Conservation (phyloP, 1,140 invertebrate genomes). For the Philotrypesis tridentata region DNA sequence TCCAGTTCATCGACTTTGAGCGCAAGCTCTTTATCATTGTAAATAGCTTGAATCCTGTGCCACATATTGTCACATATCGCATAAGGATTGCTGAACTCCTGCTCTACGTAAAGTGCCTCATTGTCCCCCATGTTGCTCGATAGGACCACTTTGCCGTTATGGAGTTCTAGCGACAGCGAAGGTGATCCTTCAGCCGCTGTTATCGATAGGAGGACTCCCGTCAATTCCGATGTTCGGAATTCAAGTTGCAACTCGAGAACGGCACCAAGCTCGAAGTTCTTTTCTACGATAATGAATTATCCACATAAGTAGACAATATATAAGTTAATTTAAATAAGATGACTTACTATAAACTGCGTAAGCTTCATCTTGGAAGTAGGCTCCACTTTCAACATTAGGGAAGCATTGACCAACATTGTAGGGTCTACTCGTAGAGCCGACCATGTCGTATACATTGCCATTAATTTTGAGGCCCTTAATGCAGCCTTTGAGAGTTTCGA, state of each 20-base stretch:
- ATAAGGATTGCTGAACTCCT: slow-evolving; percentile 78
- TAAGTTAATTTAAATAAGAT: neutral
- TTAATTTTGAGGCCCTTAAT: slow-evolving; percentile 85
- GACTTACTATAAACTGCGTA: slow-evolving; percentile 87
- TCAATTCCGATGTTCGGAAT: slow-evolving; percentile 87
- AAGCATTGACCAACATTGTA: slow-evolving; percentile 91
- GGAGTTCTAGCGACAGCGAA: slow-evolving; percentile 84
- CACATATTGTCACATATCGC: slow-evolving; percentile 89
- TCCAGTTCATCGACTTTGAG: slow-evolving; percentile 82
- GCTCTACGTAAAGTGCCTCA: slow-evolving; percentile 75
- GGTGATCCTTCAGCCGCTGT: slow-evolving; percentile 78
- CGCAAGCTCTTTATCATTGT: slow-evolving; percentile 80
- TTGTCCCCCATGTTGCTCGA: slow-evolving; percentile 81
- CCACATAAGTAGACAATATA: neutral
- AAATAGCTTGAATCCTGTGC: slow-evolving; percentile 87
- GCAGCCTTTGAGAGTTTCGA: slow-evolving; percentile 89
- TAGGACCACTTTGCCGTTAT: slow-evolving; percentile 85
- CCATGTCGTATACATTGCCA: slow-evolving; percentile 83
- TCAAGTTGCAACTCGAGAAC: slow-evolving; percentile 79
- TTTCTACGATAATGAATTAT: slow-evolving; percentile 61
- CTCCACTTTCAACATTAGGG: slow-evolving; percentile 87
- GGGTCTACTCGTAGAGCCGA: slow-evolving; percentile 79
- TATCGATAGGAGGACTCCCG: slow-evolving; percentile 86
- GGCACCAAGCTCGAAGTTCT: slow-evolving; percentile 42
- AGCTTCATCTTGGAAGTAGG: slow-evolving; percentile 89